These are phyloP conservation scores for Gymnoscelis rufifasciata DNA, from an alignment of 2,888 invertebrate genomes.

Conservation along the genomic window DNA sequence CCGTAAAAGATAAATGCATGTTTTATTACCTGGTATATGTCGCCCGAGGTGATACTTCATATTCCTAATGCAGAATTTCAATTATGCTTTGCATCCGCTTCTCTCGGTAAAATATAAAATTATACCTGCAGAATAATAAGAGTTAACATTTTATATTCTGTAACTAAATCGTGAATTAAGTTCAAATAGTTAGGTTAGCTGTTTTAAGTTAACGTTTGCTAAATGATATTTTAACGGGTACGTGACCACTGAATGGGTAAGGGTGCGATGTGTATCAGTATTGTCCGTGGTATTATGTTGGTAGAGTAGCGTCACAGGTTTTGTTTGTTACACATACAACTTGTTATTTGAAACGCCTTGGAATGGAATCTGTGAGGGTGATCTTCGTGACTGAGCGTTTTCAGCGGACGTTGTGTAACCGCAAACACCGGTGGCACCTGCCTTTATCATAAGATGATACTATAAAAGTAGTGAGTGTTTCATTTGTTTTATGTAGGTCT, in stretches of 20 bases:
- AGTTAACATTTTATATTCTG: no score
- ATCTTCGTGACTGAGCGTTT: conserved; percentile 59
- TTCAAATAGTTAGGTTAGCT: no score
- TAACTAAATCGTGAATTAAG: no score
- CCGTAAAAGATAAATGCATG: conserved; percentile 39
- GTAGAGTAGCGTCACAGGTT: conserved; percentile 52
- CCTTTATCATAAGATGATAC: conserved; percentile 47
- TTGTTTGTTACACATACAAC: conserved; percentile 55
- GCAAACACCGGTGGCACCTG: conserved; percentile 60
- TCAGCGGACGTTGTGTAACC: conserved; percentile 59
- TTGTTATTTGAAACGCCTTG: conserved; percentile 53
- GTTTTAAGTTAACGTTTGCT: conserved; percentile 16
- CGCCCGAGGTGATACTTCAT: conserved; percentile 29
- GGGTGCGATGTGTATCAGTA: conserved; percentile 37
- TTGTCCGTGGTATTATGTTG: conserved; percentile 47
- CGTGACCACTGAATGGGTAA: conserved; percentile 58
- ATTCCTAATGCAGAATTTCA: conserved; percentile 41
- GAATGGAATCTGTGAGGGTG: conserved; percentile 43
- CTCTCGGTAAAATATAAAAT: neutral
- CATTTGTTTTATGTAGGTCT: no score
- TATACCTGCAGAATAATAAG: no score
- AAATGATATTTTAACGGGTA: conserved; percentile 42
- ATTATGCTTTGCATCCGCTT: conserved; percentile 37
- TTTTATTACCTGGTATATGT: conserved; percentile 39
- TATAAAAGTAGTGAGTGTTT: no score